These are phyloP conservation scores for Prionailurus viverrinus DNA, from an alignment of 2,113 vertebrate genomes.

Conservation along the genomic window DNA sequence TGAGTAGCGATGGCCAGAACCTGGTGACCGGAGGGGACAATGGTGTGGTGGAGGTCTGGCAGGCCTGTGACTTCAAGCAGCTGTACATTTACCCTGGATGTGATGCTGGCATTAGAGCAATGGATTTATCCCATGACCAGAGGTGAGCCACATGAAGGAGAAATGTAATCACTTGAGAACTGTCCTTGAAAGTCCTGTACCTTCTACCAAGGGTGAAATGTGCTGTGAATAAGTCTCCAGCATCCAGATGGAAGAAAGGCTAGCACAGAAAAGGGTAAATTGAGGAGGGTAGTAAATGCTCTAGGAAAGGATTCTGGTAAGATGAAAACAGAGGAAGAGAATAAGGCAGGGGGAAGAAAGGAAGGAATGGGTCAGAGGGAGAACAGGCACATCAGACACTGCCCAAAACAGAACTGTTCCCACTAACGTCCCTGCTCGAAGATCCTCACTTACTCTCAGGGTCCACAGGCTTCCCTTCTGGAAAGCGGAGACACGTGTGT, in stretches of 20 bases:
- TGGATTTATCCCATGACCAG: constrained; percentile 99
- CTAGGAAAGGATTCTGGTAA: background rate
- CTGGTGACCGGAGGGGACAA: constrained; percentile 99
- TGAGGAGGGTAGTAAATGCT: background rate
- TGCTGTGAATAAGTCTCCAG: background rate
- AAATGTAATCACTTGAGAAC: background rate
- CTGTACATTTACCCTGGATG: constrained; percentile 99
- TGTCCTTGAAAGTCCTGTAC: background rate
- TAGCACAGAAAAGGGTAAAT: background rate
- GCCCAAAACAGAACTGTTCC: background rate
- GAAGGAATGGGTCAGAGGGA: background rate
- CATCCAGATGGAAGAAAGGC: background rate
- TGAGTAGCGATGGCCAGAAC: constrained; percentile 99
- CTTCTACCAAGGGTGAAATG: background rate
- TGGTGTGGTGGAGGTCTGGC: constrained; percentile 99
- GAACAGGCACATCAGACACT: background rate
- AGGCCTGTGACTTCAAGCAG: constrained; percentile 99
- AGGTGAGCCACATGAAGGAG: constrained; percentile 88
- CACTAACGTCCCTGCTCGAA: background rate
- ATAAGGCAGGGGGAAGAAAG: background rate
- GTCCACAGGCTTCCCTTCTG: background rate
- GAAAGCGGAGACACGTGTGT: background rate
- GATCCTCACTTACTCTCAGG: background rate
- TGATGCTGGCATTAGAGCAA: constrained; percentile 98
- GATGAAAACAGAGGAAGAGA: background rate